Percentiles rank a stretch among this genome's conserved stretches.
These are phyloP conservation scores for Nesometra sesokonis DNA, from an alignment of 35 echinoderm and acorn worm genomes.

Conservation along the genomic window DNA sequence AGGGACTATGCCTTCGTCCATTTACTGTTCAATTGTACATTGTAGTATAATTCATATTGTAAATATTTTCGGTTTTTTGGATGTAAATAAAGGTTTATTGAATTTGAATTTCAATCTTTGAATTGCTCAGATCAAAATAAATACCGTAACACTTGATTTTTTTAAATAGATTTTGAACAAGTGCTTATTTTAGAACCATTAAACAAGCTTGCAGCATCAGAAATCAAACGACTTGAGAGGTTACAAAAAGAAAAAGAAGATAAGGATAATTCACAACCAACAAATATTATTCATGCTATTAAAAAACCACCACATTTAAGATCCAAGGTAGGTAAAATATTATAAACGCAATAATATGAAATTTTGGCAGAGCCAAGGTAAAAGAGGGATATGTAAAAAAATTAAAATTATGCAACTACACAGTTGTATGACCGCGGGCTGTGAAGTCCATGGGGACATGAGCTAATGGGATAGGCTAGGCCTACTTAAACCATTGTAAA, in stretches of 20 bases:
- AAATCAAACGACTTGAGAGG: conserved; percentile 69
- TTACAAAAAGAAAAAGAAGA: conserved; percentile 48
- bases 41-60: no score
- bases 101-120: no score
- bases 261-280: conserved; percentile 24
- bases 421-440: no score
- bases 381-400: neutral
- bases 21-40: no score
- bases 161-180: conserved; percentile 66
- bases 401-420: neutral
- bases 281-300: conserved; percentile 56
- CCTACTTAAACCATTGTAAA: no score
- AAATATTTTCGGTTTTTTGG: no score
- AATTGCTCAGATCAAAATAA: neutral
- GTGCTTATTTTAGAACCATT: conserved; percentile 79
- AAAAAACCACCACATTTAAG: conserved; percentile 80
- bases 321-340: conserved; percentile 54
- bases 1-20: no score
- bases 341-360: conserved; percentile 1
- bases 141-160: neutral
- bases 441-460: no score
- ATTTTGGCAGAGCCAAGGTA: neutral
- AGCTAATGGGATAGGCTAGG: no score
- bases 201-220: conserved; percentile 77
- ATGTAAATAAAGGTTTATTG: no score